Base-by-base conservation (phyloP, 2,797 vertebrate genomes). In the Caiman crocodilus region DNA sequence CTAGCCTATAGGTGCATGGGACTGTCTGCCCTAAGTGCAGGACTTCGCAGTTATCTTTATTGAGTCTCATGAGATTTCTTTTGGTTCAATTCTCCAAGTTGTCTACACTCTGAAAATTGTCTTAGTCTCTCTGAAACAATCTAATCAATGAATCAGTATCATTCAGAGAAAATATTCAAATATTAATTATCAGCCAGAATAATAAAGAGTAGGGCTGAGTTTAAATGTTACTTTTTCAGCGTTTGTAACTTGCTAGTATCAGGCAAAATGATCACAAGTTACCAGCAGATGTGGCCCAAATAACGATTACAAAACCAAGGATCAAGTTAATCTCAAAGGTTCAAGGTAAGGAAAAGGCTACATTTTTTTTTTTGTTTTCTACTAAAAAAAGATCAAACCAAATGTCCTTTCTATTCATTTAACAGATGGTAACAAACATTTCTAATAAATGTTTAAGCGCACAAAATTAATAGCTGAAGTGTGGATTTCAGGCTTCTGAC, bases 241-340 rank as follows among this genome's bases (percentile, higher is more conserved):
- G 5, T 79, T 85, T 61, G 14, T 58, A 69, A 4, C 4, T 20
- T 11, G 14, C 1, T 5, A 26, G 71, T 35, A 18, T 15, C 9
- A 76, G 76, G 15, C 16, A 65, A 9, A 1, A 14, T 5, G 69
- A 71, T 10, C 4, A 85, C 50, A 86, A 84, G 1, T 4, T 11
- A 14, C 8, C 42, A 42, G 73, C 2, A 15, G 2, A 0, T n/a
- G 14, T 42, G 0, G 2, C n/a, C n/a, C n/a, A n/a, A 67, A 11
- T n/a, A 30, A 21, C 20, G 17, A 32, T n/a, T 30, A 8, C 64
- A n/a, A 67, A 30, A 30, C 16, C n/a, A 4, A 14, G 28, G 28
- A 25, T 3, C 14, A 12, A 14, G 28, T 67, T 67, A 10, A 26
- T 20, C n/a, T 56, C 20, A 5, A 55, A 82, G 30, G 6, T 21